Evolutionary conservation across 1,140 invertebrate species (phyloP), one percentile per base, ranked within the genome.

Genomic region (Bombus haemorrhoidalis): DNA sequence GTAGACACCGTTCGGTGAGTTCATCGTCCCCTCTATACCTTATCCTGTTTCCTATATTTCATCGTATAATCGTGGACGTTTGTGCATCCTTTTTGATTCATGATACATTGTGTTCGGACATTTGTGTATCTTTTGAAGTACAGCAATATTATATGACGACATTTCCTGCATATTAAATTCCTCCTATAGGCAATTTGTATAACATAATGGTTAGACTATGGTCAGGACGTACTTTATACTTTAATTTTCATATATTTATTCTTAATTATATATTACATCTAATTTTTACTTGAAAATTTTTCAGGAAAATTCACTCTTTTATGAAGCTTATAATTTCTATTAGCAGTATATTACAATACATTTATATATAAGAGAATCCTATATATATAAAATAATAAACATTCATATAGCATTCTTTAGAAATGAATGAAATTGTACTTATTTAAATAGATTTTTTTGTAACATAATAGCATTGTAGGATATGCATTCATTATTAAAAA

Each of bases 1-100:
- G 97, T 95, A 96, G 97, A 90, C 96, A 97, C 95, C 96, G 96
- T 95, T 97, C 97, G 95, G 97, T 97, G 96, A 97, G 97, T 97
- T 95, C 91, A 91, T 88, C 92, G 89, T 85, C 91, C 91, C 87
- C 39, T 68, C 77, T 89, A 25, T 69, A 90, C 84, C 87, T 91
- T 86, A 74, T 86, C 85, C 87, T 69, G 34, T 85, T 81, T 88
- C 53, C 87, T 69, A 41, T 62, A 91, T 87, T 85, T 90, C 85
- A 80, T 86, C 69, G 13, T 78, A 86, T 64, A 86, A n/a, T 88
- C 73, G 80, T 90, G 83, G 75, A 78, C 72, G 64, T 83, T 90
- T 90, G 66, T 41, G 73, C 75, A 86, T 81, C 64, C 89, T 81
- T 85, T 85, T 85, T 85, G n/a, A 87, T 86, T 86, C 62, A 76